Evolutionary conservation across 1,140 invertebrate genomes (phyloP).

Genomic region (Mycetomoellerius zeteki): DNA sequence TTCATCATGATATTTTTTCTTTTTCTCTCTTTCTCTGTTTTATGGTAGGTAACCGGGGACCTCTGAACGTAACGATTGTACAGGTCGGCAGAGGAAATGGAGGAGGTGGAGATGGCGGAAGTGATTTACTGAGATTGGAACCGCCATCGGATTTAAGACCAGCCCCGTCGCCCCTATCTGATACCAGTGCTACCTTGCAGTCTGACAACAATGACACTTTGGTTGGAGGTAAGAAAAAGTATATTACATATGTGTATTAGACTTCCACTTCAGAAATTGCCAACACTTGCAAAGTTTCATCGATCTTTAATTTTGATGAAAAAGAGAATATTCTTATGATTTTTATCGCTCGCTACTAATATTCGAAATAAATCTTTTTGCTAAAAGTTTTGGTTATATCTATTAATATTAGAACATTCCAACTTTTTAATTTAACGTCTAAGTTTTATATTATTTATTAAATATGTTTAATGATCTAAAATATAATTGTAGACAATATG

Average conservation of each 20-base stretch:
- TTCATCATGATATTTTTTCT: slow-evolving; percentile 34
- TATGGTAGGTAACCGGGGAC: slow-evolving; percentile 83
- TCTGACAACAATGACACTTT: slow-evolving; percentile 84
- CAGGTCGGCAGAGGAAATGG: slow-evolving; percentile 80
- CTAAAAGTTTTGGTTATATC: background rate
- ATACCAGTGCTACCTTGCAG: slow-evolving; percentile 80
- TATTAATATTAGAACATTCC: background rate
- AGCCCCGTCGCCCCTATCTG: slow-evolving; percentile 81
- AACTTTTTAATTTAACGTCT: background rate
- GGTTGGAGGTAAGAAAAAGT: slow-evolving; percentile 75
- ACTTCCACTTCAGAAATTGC: background rate
- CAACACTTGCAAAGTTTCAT: background rate
- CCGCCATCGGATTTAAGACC: slow-evolving; percentile 80
- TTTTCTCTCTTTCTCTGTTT: slow-evolving; percentile 62
- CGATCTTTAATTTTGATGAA: background rate
- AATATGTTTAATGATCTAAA: background rate
- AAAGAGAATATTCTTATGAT: background rate
- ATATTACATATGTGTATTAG: background rate
- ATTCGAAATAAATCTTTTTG: background rate
- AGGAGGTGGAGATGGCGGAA: slow-evolving; percentile 75
- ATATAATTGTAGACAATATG: background rate
- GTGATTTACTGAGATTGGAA: slow-evolving; percentile 82
- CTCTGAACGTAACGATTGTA: slow-evolving; percentile 83
- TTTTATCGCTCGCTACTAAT: background rate
- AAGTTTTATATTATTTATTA: background rate